These are phyloP conservation scores for Peromyscus melanophrys DNA, from an alignment of 2,797 vertebrate species.

Conservation along the genomic window DNA sequence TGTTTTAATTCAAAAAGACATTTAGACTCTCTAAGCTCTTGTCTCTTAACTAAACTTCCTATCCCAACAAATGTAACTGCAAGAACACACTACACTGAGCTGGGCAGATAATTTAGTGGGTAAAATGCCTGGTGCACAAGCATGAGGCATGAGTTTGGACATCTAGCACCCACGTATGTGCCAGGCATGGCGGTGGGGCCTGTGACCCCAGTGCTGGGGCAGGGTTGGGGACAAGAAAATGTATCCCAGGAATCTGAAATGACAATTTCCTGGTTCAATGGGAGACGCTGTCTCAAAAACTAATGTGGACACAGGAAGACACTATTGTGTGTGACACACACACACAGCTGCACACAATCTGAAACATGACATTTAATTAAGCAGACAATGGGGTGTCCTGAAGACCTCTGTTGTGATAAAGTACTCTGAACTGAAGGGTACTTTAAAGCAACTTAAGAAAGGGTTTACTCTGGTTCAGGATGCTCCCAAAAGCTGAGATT, in stretches of 20 bases:
- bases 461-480: background rate
- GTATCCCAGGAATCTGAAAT: background rate
- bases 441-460: background rate
- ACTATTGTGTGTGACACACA: background rate
- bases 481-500: background rate
- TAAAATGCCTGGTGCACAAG: background rate
- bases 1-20: background rate
- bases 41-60: conserved; percentile 4
- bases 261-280: background rate
- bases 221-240: background rate
- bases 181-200: background rate
- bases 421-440: background rate
- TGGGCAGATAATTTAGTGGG: background rate
- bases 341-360: background rate
- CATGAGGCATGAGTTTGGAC: background rate
- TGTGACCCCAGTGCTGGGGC: background rate
- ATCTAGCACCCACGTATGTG: background rate
- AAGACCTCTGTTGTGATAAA: background rate
- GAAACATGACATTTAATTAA: background rate
- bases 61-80: background rate
- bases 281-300: background rate
- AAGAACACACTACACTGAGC: background rate
- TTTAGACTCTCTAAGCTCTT: background rate
- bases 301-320: background rate
- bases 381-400: background rate